phyloP scores from a whole-genome alignment of 2,797 vertebrate genomes.

The Rhynchonycteris naso region DNA sequence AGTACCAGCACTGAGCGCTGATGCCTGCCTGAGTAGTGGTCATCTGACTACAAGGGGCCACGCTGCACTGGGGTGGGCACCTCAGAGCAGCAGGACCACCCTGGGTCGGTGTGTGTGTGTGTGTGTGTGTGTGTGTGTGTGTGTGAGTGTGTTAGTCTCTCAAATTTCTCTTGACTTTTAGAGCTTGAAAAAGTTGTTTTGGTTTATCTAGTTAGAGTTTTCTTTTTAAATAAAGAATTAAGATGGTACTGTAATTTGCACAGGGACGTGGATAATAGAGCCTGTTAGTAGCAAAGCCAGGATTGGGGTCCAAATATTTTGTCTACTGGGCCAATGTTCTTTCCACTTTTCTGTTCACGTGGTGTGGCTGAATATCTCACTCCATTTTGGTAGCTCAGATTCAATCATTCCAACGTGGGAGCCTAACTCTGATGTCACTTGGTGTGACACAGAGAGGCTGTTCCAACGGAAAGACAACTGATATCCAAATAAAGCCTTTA shows the following conservation, averaged over 20 bases:
- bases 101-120: not conserved
- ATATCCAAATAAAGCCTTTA: not conserved
- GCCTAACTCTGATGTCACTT: not conserved
- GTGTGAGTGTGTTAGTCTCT: not conserved
- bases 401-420: not conserved
- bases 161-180: not conserved
- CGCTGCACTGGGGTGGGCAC: not conserved
- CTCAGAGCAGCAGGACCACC: not conserved
- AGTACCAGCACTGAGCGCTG: not conserved
- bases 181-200: not conserved
- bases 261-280: not conserved
- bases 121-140: fast-evolving
- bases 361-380: not conserved
- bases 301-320: not conserved
- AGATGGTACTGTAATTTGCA: not conserved
- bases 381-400: not conserved
- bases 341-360: not conserved
- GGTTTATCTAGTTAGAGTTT: not conserved
- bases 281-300: not conserved
- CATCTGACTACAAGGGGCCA: not conserved
- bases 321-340: not conserved
- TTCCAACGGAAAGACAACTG: not conserved
- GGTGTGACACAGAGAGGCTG: not conserved
- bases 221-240: not conserved
- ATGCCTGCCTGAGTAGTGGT: not conserved